Conservation (phyloP, 2,888 invertebrate genomes). For the Poecilobothrus nobilitatus region DNA sequence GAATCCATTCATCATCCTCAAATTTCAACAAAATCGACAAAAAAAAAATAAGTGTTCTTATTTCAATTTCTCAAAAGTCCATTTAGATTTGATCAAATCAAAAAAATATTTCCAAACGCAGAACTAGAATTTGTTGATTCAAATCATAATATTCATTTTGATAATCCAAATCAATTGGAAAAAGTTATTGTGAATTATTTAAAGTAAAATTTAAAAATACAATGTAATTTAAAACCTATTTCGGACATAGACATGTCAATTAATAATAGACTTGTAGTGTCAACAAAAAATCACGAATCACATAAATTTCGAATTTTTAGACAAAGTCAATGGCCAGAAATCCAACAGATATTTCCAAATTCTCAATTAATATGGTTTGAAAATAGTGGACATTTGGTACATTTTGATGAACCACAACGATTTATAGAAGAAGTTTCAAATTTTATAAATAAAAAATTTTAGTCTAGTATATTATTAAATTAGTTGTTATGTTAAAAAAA, state of each 20-base stretch:
- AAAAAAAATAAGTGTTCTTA: too few relatives aligned
- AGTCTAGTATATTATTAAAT: background rate
- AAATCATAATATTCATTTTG: constrained; percentile 69
- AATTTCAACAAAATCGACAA: too few relatives aligned
- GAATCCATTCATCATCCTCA: too few relatives aligned
- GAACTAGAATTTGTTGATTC: constrained; percentile 55
- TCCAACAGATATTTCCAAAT: constrained; percentile 57
- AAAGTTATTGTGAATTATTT: background rate
- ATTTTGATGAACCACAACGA: constrained; percentile 71
- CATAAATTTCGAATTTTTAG: constrained; percentile 30
- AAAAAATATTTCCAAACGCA: constrained; percentile 53
- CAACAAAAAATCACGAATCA: too few relatives aligned
- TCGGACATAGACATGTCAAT: too few relatives aligned
- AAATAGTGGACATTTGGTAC: constrained; percentile 89
- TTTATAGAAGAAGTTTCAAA: constrained; percentile 42
- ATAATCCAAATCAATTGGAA: constrained; percentile 56
- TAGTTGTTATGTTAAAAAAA: too few relatives aligned
- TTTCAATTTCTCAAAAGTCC: background rate
- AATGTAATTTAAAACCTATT: background rate
- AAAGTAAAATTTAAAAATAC: too few relatives aligned
- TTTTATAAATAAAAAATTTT: constrained; percentile 37
- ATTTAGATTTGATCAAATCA: constrained; percentile 15
- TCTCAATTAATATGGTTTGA: constrained; percentile 41
- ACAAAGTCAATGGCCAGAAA: constrained; percentile 48
- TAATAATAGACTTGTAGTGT: too few relatives aligned